Evolutionary conservation across 2,888 invertebrate species (phyloP).

Genomic region (Acleris emargana): DNA sequence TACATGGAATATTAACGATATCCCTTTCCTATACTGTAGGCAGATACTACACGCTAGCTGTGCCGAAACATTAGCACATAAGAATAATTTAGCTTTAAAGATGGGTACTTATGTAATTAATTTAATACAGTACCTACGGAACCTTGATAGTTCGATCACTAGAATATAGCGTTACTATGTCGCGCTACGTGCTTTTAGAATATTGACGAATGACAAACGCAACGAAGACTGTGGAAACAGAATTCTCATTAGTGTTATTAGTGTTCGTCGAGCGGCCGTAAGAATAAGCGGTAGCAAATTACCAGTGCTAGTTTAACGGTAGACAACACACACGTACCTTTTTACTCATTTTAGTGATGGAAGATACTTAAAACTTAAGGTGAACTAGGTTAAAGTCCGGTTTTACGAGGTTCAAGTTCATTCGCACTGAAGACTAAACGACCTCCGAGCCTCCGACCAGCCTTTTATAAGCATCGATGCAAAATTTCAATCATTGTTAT

Average conservation of each 20-base stretch:
- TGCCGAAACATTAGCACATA: not conserved
- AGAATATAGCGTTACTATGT: not conserved
- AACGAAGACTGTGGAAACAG: constrained; percentile 49
- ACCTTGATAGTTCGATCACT: not conserved
- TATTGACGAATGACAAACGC: constrained; percentile 52
- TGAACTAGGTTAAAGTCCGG: constrained; percentile 24
- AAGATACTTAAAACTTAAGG: constrained; percentile 24
- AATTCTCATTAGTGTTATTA: constrained; percentile 56
- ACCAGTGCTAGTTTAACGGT: constrained; percentile 39
- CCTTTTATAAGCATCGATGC: constrained; percentile 6
- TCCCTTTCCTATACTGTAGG: constrained; percentile 13
- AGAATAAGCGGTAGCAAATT: constrained; percentile 44
- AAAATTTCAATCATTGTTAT: constrained; percentile 1
- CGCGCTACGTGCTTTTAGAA: not conserved
- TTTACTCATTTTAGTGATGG: constrained; percentile 13
- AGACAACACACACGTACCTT: constrained; percentile 8
- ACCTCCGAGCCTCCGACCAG: constrained; percentile 22
- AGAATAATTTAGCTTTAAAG: not conserved
- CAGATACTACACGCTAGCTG: too few species aligned
- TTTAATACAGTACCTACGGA: not conserved
- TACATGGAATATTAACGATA: constrained; percentile 18
- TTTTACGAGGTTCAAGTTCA: constrained; percentile 31
- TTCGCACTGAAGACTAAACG: constrained; percentile 17
- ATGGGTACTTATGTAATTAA: not conserved
- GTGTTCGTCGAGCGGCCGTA: constrained; percentile 45